phyloP scores from a whole-genome alignment of 2,888 invertebrate species.

The Sacculina carcini region DNA sequence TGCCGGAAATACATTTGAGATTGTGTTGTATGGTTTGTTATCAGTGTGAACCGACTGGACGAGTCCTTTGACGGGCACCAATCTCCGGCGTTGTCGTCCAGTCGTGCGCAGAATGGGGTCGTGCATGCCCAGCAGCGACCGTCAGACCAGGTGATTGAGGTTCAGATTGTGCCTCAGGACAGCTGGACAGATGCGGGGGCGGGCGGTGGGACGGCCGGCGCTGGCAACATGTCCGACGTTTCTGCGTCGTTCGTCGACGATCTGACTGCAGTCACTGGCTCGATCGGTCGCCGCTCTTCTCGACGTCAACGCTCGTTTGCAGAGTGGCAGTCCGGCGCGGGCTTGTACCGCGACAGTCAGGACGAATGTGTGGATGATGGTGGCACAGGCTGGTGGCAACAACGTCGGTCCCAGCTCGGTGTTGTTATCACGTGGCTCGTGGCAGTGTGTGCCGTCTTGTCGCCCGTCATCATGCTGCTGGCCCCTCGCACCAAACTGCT shows the following conservation, averaged over 20 bases:
- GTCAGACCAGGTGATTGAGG: slow-evolving; percentile 54
- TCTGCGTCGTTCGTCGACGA: slow-evolving; percentile 17
- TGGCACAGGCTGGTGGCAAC: slow-evolving; percentile 15
- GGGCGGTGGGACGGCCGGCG: slow-evolving; percentile 83
- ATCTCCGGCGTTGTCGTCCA: slow-evolving; percentile 11
- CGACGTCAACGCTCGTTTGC: slow-evolving; percentile 14
- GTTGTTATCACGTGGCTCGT: slow-evolving; percentile 50
- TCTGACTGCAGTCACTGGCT: slow-evolving; percentile 13
- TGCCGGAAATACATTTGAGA: too few relatives aligned
- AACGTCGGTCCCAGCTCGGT: slow-evolving; percentile 55
- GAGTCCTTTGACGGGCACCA: neutral
- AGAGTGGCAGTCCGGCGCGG: slow-evolving; percentile 14
- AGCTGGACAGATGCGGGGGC: slow-evolving; percentile 99
- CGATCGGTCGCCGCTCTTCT: slow-evolving; percentile 14
- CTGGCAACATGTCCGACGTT: slow-evolving; percentile 65
- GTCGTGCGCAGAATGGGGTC: slow-evolving; percentile 8
- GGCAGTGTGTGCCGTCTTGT: slow-evolving; percentile 56
- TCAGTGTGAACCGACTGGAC: neutral
- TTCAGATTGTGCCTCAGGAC: slow-evolving; percentile 78
- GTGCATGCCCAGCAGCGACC: neutral
- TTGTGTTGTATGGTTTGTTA: neutral
- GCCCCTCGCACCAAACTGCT: slow-evolving; percentile 47
- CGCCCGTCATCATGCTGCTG: slow-evolving; percentile 82
- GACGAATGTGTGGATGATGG: slow-evolving; percentile 10
- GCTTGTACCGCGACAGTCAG: slow-evolving; percentile 17